Percentiles rank a stretch among this genome's conserved stretches.
Evolutionary conservation across 2,113 vertebrate genomes (phyloP).

Genomic region (Lasiurus cinereus): DNA sequence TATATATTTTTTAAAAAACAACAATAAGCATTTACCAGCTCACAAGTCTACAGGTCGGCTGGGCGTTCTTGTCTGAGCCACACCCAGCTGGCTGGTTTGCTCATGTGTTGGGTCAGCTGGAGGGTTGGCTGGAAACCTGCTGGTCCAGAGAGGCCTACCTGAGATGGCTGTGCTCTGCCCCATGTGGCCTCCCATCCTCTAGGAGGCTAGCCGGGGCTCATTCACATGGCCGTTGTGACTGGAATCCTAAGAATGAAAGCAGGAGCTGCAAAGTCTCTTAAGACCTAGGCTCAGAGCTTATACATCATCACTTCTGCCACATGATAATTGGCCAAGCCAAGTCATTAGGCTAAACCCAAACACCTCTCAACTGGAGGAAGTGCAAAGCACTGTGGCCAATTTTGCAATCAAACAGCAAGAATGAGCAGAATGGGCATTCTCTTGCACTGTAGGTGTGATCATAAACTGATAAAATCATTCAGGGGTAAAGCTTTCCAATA

Average conservation of each 20-base stretch:
- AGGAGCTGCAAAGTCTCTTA: background rate
- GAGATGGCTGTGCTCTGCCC: slow-evolving; percentile 33
- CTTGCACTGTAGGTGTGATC: background rate
- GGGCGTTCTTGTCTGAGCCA: background rate
- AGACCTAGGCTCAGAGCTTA: background rate
- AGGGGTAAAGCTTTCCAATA: background rate
- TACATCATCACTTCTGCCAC: background rate
- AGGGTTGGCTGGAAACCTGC: slow-evolving; percentile 39
- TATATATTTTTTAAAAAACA: no score
- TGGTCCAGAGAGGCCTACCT: background rate
- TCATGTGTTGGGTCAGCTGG: background rate
- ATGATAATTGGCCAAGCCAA: background rate
- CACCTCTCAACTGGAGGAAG: background rate
- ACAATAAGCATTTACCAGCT: background rate
- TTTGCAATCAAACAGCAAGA: background rate
- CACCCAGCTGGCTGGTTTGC: background rate
- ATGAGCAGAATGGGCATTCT: background rate
- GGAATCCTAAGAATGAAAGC: background rate
- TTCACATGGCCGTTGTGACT: background rate
- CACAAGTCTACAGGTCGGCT: background rate
- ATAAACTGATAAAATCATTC: background rate
- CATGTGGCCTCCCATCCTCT: background rate
- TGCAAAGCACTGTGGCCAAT: background rate
- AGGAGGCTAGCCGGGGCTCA: background rate
- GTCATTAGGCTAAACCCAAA: background rate